Evolutionary conservation across 2,113 vertebrate genomes (phyloP).

Genomic region (Brachionichthys hirsutus): DNA sequence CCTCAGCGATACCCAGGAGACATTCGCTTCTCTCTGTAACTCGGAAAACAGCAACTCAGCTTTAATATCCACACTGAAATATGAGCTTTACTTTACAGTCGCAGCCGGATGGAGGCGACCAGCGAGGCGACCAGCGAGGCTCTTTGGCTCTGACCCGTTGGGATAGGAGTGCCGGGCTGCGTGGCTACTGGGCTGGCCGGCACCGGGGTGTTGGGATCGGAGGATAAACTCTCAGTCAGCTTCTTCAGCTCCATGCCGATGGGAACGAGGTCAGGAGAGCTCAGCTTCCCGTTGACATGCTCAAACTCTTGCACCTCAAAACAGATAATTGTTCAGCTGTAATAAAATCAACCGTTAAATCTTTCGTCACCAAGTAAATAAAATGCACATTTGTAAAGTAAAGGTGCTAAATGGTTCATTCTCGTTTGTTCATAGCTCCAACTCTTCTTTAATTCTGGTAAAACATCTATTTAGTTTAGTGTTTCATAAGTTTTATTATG

Average conservation of each 20-base stretch:
- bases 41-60: slow-evolving; percentile 25
- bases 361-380: no score
- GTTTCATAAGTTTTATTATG: no score
- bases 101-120: neutral
- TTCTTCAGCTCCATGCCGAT: slow-evolving; percentile 88
- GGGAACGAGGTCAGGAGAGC: slow-evolving; percentile 89
- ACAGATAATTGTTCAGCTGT: neutral
- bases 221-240: slow-evolving; percentile 82
- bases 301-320: slow-evolving; percentile 95
- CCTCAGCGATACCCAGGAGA: slow-evolving; percentile 77
- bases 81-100: neutral
- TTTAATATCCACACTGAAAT: neutral
- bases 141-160: slow-evolving; percentile 76
- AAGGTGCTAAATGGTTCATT: no score
- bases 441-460: no score
- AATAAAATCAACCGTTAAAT: neutral
- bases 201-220: slow-evolving; percentile 90
- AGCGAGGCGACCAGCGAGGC: neutral
- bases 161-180: slow-evolving; percentile 72
- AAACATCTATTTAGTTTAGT: no score
- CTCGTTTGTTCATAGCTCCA: no score
- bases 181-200: slow-evolving; percentile 85
- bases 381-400: no score
- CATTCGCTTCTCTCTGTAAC: slow-evolving; percentile 83
- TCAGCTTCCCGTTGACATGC: slow-evolving; percentile 95